A percentile compares a stretch with the other conserved stretches of the same genome.
Evolutionary conservation across 2,797 vertebrate genomes (phyloP).

Genomic region (Arrhamphus sclerolepis): DNA sequence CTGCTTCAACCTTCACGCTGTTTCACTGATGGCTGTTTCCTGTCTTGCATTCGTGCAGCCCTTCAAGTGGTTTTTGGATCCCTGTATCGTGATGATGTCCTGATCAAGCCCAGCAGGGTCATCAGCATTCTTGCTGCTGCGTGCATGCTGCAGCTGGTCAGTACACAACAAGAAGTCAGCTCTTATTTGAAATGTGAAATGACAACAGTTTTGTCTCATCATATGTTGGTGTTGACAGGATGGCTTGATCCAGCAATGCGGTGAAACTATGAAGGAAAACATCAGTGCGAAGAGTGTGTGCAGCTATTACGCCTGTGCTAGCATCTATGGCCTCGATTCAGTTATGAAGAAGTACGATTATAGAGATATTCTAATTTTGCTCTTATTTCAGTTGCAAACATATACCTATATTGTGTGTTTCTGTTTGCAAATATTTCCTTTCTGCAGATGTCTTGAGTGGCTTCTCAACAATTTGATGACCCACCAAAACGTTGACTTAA

Average conservation of each 20-base stretch:
- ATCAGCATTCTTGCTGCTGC: conserved; percentile 94
- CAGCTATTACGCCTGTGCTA: conserved; percentile 89
- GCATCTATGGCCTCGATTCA: conserved; percentile 92
- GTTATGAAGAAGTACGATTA: conserved; percentile 93
- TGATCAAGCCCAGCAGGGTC: conserved; percentile 94
- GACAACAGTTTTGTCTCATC: neutral
- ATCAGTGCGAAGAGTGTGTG: conserved; percentile 93
- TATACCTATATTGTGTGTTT: conserved; percentile 9
- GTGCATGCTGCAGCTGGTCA: conserved; percentile 96
- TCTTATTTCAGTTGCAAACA: neutral
- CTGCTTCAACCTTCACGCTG: neutral
- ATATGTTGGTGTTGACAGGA: conserved; percentile 80
- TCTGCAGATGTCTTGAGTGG: conserved; percentile 94
- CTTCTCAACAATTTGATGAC: conserved; percentile 99
- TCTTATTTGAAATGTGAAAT: neutral
- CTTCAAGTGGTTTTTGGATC: conserved; percentile 97
- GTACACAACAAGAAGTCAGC: conserved; percentile 49
- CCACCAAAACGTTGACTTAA: conserved; percentile 93
- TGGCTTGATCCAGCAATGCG: conserved; percentile 95
- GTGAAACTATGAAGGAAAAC: conserved; percentile 99
- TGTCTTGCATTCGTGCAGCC: conserved; percentile 72
- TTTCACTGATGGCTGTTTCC: neutral
- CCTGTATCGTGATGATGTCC: conserved; percentile 93
- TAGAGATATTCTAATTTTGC: neutral
- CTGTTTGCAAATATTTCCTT: neutral